Percentiles rank a stretch among this genome's conserved stretches.
Evolutionary conservation across 2,113 vertebrate species (phyloP).

Genomic region (Takifugu bimaculatus): DNA sequence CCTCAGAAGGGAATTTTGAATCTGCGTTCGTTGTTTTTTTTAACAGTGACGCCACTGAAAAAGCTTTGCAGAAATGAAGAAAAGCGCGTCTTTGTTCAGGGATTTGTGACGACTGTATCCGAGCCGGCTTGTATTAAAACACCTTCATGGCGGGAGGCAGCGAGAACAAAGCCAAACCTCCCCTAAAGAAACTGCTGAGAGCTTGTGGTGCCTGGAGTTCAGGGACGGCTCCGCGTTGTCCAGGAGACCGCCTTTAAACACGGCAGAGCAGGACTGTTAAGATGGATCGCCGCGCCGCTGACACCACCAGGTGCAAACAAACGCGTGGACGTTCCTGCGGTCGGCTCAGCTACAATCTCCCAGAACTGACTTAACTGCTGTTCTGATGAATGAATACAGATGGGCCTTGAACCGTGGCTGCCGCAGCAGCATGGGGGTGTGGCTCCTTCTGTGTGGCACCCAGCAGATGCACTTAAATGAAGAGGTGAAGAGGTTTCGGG

Average conservation of each 20-base stretch:
- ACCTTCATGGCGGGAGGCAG: neutral
- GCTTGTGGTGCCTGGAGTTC: neutral
- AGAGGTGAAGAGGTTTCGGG: constrained; percentile 8
- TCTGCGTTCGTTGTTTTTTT: neutral
- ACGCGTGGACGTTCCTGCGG: neutral
- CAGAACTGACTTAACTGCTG: neutral
- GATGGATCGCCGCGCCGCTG: neutral
- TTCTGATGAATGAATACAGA: neutral
- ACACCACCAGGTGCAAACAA: constrained; percentile 1
- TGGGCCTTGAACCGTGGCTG: no score
- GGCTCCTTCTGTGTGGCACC: no score
- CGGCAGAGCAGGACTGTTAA: neutral
- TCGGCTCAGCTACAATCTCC: neutral
- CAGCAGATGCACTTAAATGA: neutral
- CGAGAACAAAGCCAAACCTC: no score
- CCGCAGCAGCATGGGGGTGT: no score
- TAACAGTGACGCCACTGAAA: neutral
- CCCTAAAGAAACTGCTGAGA: neutral
- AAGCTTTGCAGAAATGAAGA: neutral
- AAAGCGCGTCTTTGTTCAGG: neutral
- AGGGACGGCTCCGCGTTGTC: neutral
- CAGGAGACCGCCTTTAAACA: constrained; percentile 1
- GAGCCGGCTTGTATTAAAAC: constrained; percentile 5
- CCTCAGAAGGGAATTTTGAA: constrained; percentile 1
- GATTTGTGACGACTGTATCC: neutral